Evolutionary conservation across 2,113 vertebrate species (phyloP).

Genomic region (Ivindomyrus marchei): DNA sequence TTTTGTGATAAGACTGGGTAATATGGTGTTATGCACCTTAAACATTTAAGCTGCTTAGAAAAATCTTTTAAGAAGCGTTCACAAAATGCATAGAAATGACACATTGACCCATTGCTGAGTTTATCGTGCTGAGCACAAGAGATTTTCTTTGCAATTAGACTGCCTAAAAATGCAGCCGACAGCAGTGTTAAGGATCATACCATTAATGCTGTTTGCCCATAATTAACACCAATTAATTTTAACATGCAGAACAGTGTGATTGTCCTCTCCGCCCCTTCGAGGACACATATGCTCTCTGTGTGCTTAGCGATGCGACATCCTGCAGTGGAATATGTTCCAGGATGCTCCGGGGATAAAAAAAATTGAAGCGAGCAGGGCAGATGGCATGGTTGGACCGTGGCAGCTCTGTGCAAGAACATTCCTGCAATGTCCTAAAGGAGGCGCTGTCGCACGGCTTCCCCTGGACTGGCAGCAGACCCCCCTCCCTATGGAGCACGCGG

Average conservation of each 20-base stretch:
- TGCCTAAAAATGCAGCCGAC: not conserved
- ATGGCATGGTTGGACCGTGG: not conserved
- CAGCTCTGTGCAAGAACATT: not conserved
- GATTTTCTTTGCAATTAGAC: not conserved
- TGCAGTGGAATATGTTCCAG: conserved; percentile 9
- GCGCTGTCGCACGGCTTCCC: not conserved
- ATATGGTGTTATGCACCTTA: not conserved
- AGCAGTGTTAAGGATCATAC: not conserved
- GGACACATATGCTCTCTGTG: conserved; percentile 11
- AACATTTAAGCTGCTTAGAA: conserved; percentile 5
- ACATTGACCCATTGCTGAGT: not conserved
- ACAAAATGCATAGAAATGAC: not conserved
- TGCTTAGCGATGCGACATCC: conserved; percentile 10
- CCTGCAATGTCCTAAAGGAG: not conserved
- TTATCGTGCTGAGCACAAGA: not conserved
- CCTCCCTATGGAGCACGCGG: not conserved
- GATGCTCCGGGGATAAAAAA: not conserved
- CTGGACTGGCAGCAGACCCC: not conserved
- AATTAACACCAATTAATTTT: conserved; percentile 12
- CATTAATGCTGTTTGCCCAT: not conserved
- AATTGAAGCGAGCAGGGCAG: not conserved
- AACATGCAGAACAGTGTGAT: conserved; percentile 2
- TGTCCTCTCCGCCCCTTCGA: conserved; percentile 1
- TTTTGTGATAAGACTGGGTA: not conserved
- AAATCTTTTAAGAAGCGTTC: not conserved